phyloP scores from a whole-genome alignment of 2,113 vertebrate genomes.

The Crotalus viridis region DNA sequence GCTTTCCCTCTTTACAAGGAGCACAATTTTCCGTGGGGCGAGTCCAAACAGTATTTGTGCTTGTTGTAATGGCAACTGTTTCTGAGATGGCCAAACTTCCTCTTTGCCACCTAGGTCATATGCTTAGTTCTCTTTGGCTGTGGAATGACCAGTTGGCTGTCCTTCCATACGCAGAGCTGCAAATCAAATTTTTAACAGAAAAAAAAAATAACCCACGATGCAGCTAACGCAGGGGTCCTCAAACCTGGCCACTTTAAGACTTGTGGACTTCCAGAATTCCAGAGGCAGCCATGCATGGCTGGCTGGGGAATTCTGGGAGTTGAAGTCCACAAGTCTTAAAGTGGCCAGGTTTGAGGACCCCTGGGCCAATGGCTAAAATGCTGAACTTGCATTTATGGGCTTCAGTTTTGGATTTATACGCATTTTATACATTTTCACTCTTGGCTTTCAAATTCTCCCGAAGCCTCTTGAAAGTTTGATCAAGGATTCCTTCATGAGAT shows the following conservation, averaged over 20 bases:
- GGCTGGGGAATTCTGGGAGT: too few species aligned
- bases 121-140: constrained; percentile 8
- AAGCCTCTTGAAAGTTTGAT: not conserved
- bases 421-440: not conserved
- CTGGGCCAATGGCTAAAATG: not conserved
- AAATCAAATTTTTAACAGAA: accelerated
- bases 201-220: too few species aligned
- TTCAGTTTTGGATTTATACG: not conserved
- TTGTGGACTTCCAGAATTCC: too few species aligned
- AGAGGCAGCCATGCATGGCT: too few species aligned
- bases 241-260: too few species aligned
- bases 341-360: too few species aligned
- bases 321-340: too few species aligned
- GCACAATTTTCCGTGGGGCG: constrained; percentile 4
- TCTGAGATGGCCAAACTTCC: constrained; percentile 52
- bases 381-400: not conserved
- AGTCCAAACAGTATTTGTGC: constrained; percentile 28
- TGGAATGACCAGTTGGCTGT: not conserved
- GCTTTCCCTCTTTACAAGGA: constrained; percentile 24
- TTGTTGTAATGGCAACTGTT: constrained; percentile 46
- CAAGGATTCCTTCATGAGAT: not conserved
- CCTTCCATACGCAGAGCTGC: not conserved
- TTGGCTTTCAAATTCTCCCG: not conserved
- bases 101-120: constrained; percentile 32
- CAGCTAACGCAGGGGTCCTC: too few species aligned